Evolutionary conservation across 2,888 invertebrate species (phyloP), one percentile per base, ranked within the genome.

Genomic region (Eupithecia subumbrata): DNA sequence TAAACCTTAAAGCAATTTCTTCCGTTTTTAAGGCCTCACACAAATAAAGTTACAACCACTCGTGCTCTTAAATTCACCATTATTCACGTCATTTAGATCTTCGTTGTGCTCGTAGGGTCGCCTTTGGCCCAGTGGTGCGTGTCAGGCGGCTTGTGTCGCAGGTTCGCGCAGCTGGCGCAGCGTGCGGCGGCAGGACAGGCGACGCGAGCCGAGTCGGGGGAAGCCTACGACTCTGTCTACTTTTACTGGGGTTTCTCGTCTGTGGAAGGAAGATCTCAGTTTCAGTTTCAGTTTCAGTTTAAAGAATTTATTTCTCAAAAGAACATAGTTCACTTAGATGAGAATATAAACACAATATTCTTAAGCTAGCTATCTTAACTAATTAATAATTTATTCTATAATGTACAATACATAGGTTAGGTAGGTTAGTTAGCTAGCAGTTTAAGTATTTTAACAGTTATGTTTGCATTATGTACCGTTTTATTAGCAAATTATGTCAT

Each of bases 131-230:
- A 16, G 76, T 16, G 69, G 71, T 30, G 60, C 12, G 12, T 34
- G 82, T 83, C 79, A 79, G 45, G 84, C 81, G 18, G 81, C 5
- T n/a, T 76, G 1, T 1, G 79, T 68, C n/a, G 74, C 74, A 56
- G 69, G 78, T 0, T 78, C 79, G 0, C 97, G 96, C 79, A 98
- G 97, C 95, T 99, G 99, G 84, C 98, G 98, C 91, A 99, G 98
- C 71, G 99, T 99, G 85, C 99, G 96, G 14, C 99, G 99, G 34
- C 99, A 99, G 87, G 99, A 99, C 67, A 99, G 96, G 91, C 99
- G 99, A 81, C 98, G 97, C 37, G 98, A 97, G 72, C 98, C 98
- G 81, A 98, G 96, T 78, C 97, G 96, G n/a, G 98, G 98, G 89
- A 98, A 97, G 45, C 98, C 92, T 0, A 97, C 96, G 16, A 97